Evolutionary conservation across 2,888 invertebrate genomes (phyloP).

Genomic region (Hyalella azteca): DNA sequence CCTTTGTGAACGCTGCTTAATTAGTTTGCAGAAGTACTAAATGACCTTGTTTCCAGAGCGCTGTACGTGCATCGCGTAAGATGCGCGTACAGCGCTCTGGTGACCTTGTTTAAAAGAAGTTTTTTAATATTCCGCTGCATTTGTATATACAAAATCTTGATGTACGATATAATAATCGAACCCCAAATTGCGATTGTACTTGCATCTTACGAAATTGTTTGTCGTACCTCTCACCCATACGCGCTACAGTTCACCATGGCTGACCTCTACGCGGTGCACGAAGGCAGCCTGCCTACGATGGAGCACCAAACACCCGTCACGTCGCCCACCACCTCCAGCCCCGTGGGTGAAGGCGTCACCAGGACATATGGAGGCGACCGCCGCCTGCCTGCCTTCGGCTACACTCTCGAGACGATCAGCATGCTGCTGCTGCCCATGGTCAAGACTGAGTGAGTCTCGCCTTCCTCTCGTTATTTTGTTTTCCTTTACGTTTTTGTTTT

Average conservation of each 20-base stretch:
- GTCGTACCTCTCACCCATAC: too few species aligned
- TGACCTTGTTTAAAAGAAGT: too few species aligned
- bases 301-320: slow-evolving; percentile 8
- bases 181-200: too few species aligned
- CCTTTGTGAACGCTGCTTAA: too few species aligned
- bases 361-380: slow-evolving; percentile 74
- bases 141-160: too few species aligned
- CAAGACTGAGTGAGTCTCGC: slow-evolving; percentile 76
- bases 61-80: too few species aligned
- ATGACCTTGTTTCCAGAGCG: too few species aligned
- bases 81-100: too few species aligned
- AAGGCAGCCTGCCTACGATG: slow-evolving; percentile 33
- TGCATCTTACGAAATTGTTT: too few species aligned
- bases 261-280: slow-evolving; percentile 55
- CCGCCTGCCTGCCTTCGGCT: slow-evolving; percentile 87
- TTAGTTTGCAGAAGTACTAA: too few species aligned
- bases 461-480: neutral
- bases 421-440: slow-evolving; percentile 96
- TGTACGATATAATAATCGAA: too few species aligned
- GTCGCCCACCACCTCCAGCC: neutral
- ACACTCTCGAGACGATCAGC: slow-evolving; percentile 93
- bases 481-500: neutral
- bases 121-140: too few species aligned
- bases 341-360: neutral
- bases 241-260: slow-evolving; percentile 51